These are phyloP conservation scores for Agrotis ipsilon DNA, from an alignment of 2,888 invertebrate species.

Conservation along the genomic window DNA sequence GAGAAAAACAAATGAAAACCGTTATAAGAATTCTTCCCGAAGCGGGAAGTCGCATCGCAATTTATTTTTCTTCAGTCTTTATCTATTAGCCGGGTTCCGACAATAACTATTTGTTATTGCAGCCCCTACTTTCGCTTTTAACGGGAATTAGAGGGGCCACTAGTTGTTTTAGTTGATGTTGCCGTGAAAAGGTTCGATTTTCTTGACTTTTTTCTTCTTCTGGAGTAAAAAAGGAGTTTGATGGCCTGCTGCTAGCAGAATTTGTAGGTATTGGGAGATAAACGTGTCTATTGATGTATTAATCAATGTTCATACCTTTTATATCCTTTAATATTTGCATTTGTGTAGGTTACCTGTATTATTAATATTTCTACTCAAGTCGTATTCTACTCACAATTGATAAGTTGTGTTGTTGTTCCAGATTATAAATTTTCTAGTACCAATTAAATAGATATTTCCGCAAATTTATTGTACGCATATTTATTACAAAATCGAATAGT, in stretches of 20 bases:
- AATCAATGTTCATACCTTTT: background rate
- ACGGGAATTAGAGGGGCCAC: slow-evolving; percentile 71
- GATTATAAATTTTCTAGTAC: background rate
- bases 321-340: background rate
- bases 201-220: slow-evolving; percentile 32
- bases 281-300: background rate
- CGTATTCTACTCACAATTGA: background rate
- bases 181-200: slow-evolving; percentile 29
- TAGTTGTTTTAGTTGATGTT: slow-evolving; percentile 52
- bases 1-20: slow-evolving; percentile 43
- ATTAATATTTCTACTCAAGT: background rate
- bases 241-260: background rate
- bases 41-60: slow-evolving; percentile 56
- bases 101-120: slow-evolving; percentile 82
- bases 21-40: slow-evolving; percentile 46
- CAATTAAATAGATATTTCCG: too few species aligned
- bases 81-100: slow-evolving; percentile 75
- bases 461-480: too few species aligned
- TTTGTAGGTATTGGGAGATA: background rate
- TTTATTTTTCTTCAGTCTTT: slow-evolving; percentile 68
- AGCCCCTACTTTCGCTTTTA: slow-evolving; percentile 69
- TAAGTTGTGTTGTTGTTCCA: background rate
- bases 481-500: too few species aligned
- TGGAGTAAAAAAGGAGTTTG: slow-evolving; percentile 9
- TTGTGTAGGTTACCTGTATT: background rate